A percentile compares a stretch with the other conserved stretches of the same genome.
These are phyloP conservation scores for Alsophila aescularia DNA, from an alignment of 2,888 invertebrate species.

Conservation along the genomic window DNA sequence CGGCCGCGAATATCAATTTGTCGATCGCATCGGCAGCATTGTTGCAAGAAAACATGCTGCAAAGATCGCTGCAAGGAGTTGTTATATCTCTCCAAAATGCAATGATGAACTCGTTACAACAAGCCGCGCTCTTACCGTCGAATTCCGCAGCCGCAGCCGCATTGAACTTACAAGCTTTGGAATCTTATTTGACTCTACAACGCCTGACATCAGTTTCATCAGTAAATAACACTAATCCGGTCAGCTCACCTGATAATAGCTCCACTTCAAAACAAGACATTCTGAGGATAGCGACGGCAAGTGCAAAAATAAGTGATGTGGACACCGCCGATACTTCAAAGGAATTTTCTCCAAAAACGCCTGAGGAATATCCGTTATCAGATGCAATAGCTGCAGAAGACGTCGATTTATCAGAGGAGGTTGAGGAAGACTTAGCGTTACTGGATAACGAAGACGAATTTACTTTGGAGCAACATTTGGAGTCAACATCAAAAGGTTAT, in stretches of 20 bases:
- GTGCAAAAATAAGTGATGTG: constrained; percentile 79
- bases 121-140: constrained; percentile 91
- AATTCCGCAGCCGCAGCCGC: constrained; percentile 94
- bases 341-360: constrained; percentile 76
- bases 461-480: constrained; percentile 84
- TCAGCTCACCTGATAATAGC: constrained; percentile 62
- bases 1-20: constrained; percentile 71
- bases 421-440: constrained; percentile 89
- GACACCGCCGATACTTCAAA: constrained; percentile 69
- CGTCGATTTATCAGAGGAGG: constrained; percentile 88
- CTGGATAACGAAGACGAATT: constrained; percentile 90
- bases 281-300: constrained; percentile 85
- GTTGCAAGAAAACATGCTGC: constrained; percentile 87
- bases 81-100: constrained; percentile 93
- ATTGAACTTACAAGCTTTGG: constrained; percentile 92
- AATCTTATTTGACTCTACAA: constrained; percentile 93
- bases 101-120: constrained; percentile 92
- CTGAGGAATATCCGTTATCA: constrained; percentile 78
- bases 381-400: constrained; percentile 85
- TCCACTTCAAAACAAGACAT: constrained; percentile 87
- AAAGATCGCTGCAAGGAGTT: constrained; percentile 91
- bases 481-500: constrained; percentile 74
- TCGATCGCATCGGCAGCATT: constrained; percentile 85
- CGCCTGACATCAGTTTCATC: constrained; percentile 89
- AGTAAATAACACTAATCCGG: constrained; percentile 67